Percentiles rank a stretch among this genome's conserved stretches.
phyloP scores from a whole-genome alignment of 2,888 invertebrate genomes.

The Erebia aethiops region DNA sequence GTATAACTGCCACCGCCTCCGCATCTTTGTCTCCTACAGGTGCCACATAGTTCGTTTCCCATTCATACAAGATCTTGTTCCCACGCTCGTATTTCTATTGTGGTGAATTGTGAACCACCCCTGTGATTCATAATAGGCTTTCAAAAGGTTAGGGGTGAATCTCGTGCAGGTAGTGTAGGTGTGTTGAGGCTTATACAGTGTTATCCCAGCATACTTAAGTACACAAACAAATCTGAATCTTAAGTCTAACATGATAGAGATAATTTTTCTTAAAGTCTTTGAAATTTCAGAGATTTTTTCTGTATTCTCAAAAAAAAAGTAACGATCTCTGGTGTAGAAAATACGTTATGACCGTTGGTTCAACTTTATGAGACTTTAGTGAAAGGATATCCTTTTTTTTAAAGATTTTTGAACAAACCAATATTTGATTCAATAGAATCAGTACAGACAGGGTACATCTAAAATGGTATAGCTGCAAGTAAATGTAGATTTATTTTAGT shows the following conservation, averaged over 20 bases:
- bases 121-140: constrained; percentile 60
- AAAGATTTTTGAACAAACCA: neutral
- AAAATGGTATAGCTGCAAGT: neutral
- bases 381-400: constrained; percentile 3
- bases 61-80: constrained; percentile 62
- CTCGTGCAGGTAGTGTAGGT: constrained; percentile 58
- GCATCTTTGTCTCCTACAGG: constrained; percentile 59
- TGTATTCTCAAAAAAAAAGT: constrained; percentile 20
- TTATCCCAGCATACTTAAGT: neutral
- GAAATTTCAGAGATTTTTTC: constrained; percentile 6
- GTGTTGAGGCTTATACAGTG: constrained; percentile 32
- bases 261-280: neutral
- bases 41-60: constrained; percentile 55
- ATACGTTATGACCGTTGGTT: constrained; percentile 67
- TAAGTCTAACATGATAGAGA: neutral
- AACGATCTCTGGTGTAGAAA: constrained; percentile 40
- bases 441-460: neutral
- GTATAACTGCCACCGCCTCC: constrained; percentile 47
- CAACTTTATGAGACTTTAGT: constrained; percentile 36
- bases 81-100: constrained; percentile 65
- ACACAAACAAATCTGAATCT: constrained; percentile 9
- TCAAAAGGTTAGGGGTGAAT: constrained; percentile 70
- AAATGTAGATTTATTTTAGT: neutral
- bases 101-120: constrained; percentile 61
- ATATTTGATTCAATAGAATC: neutral